Percentiles rank a stretch among this genome's conserved stretches.
These are phyloP conservation scores for Eupithecia vulgata DNA, from an alignment of 2,888 invertebrate species.

Conservation along the genomic window DNA sequence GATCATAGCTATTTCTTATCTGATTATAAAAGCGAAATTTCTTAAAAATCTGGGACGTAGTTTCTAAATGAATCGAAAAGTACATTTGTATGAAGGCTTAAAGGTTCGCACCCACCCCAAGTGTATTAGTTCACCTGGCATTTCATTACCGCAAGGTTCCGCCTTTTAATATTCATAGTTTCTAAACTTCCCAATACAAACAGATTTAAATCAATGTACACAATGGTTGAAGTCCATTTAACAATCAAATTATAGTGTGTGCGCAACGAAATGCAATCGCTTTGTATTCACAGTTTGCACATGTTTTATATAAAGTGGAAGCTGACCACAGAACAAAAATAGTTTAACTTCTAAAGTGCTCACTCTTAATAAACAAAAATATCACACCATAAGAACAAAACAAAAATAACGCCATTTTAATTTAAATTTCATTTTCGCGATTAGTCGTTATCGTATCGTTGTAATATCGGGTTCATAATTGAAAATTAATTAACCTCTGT, in stretches of 20 bases:
- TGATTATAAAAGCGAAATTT: too few relatives aligned
- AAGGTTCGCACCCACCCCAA: too few relatives aligned
- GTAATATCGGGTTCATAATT: background rate
- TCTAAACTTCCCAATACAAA: slow-evolving; percentile 26
- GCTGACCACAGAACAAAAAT: slow-evolving; percentile 17
- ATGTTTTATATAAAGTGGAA: slow-evolving; percentile 27
- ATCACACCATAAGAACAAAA: background rate
- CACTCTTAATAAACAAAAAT: slow-evolving; percentile 4
- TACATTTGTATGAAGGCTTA: too few relatives aligned
- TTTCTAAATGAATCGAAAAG: too few relatives aligned
- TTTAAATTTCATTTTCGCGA: too few relatives aligned
- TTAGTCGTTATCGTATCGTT: background rate
- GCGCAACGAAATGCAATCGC: slow-evolving; percentile 32
- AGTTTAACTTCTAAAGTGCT: background rate
- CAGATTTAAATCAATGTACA: slow-evolving; percentile 31
- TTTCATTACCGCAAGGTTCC: background rate
- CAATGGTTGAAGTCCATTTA: slow-evolving; percentile 36
- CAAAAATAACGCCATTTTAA: background rate
- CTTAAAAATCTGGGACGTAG: too few relatives aligned
- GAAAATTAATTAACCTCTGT: too few relatives aligned
- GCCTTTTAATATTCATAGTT: slow-evolving; percentile 16
- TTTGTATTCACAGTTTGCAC: slow-evolving; percentile 36
- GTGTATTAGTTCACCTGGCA: background rate
- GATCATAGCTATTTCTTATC: too few relatives aligned
- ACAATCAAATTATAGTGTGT: slow-evolving; percentile 30